phyloP scores from a whole-genome alignment of 2,113 vertebrate species.

The Epinephelus lanceolatus region DNA sequence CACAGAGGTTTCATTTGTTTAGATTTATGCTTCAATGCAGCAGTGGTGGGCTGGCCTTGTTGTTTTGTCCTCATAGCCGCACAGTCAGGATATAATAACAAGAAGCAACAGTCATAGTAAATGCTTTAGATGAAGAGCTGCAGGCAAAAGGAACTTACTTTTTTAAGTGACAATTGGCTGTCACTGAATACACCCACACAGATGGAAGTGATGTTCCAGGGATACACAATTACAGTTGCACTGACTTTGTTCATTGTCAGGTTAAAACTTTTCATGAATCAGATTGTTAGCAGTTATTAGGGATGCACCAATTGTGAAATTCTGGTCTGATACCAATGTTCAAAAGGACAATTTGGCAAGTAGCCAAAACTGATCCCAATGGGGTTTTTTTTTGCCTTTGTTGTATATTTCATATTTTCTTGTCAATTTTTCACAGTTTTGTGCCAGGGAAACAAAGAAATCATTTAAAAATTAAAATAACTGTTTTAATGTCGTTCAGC shows the following conservation, averaged over 20 bases:
- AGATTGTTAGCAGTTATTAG: neutral
- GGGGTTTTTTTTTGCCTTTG: no score
- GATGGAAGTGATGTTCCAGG: neutral
- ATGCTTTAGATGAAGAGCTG: neutral
- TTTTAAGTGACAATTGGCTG: neutral
- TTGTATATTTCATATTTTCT: no score
- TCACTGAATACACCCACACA: slow-evolving; percentile 1
- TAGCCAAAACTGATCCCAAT: no score
- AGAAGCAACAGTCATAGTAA: neutral
- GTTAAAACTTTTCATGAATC: neutral
- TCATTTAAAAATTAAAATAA: no score
- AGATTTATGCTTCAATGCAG: slow-evolving; percentile 23
- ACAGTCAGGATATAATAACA: neutral
- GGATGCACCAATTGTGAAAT: no score
- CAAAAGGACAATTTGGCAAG: no score
- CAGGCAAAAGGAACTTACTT: neutral
- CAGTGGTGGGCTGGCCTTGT: slow-evolving; percentile 41
- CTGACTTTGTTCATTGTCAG: neutral
- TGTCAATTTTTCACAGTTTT: no score
- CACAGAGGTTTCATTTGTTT: slow-evolving; percentile 17
- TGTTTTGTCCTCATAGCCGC: slow-evolving; percentile 4
- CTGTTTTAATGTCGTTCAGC: no score
- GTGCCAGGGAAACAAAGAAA: no score
- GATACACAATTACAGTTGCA: slow-evolving; percentile 4
- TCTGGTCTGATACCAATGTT: no score